Conservation (phyloP, 2,888 invertebrate species). For the Idaea dimidiata region DNA sequence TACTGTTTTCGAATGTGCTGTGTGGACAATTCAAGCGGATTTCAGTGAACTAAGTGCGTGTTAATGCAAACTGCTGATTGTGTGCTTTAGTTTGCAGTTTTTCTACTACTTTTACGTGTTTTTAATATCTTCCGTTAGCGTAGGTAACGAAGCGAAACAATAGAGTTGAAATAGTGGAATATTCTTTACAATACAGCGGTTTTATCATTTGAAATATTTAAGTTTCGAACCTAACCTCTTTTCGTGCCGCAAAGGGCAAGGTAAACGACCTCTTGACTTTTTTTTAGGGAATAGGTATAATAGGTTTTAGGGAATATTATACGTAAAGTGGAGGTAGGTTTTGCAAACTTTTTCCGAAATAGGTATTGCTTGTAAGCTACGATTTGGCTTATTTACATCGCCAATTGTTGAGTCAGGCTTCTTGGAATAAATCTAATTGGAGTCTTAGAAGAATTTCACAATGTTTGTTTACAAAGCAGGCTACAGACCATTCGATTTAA, state of each 20-base stretch:
- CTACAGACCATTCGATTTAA: no score
- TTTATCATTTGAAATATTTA: slow-evolving; percentile 4
- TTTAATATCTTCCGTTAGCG: slow-evolving; percentile 53
- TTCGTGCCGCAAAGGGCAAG: neutral
- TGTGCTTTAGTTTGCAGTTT: slow-evolving; percentile 25
- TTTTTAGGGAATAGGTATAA: neutral
- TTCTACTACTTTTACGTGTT: slow-evolving; percentile 56
- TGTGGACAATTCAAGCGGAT: slow-evolving; percentile 32
- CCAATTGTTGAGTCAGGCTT: no score
- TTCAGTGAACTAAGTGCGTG: slow-evolving; percentile 39
- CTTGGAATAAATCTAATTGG: no score
- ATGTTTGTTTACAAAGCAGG: no score
- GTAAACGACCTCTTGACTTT: neutral
- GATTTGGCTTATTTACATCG: no score
- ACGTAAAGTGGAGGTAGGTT: neutral
- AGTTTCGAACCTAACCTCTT: neutral
- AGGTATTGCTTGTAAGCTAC: no score
- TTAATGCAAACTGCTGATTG: slow-evolving; percentile 21
- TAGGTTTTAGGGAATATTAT: no score
- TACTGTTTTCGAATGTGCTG: slow-evolving; percentile 25
- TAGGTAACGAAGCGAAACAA: slow-evolving; percentile 58
- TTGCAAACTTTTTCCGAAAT: neutral
- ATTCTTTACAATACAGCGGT: slow-evolving; percentile 46
- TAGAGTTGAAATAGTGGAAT: slow-evolving; percentile 24
- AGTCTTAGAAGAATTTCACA: no score